Percentiles rank a stretch among this genome's conserved stretches.
Evolutionary conservation across 2,113 vertebrate species (phyloP).

Genomic region (Carassius auratus): DNA sequence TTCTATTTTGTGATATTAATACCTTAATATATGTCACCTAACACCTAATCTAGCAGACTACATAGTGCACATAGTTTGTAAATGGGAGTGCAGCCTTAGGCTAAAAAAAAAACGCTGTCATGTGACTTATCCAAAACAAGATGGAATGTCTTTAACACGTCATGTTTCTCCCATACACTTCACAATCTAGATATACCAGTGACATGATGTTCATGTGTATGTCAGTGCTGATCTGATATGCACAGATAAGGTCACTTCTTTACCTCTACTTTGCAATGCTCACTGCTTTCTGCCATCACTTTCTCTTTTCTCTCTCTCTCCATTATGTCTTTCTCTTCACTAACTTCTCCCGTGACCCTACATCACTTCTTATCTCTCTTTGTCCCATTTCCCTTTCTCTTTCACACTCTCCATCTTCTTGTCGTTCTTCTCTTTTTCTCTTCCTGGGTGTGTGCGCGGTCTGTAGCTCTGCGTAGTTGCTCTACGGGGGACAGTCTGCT

Average conservation of each 20-base stretch:
- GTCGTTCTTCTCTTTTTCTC: slow-evolving; percentile 61
- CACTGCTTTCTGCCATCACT: slow-evolving; percentile 37
- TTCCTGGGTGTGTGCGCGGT: slow-evolving; percentile 75
- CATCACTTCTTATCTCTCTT: slow-evolving; percentile 80
- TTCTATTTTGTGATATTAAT: background rate
- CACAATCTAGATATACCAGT: background rate
- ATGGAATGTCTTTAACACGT: background rate
- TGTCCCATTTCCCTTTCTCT: slow-evolving; percentile 80
- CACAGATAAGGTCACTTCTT: background rate
- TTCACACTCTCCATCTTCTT: slow-evolving; percentile 69
- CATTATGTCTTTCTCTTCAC: slow-evolving; percentile 63
- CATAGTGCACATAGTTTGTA: background rate
- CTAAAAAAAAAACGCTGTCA: background rate
- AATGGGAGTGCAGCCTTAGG: background rate
- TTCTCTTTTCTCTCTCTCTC: slow-evolving; percentile 20
- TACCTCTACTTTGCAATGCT: background rate
- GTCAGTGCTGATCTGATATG: background rate
- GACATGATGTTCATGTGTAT: background rate
- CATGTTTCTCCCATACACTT: background rate
- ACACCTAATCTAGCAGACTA: background rate
- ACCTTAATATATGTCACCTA: background rate
- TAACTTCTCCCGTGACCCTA: slow-evolving; percentile 78
- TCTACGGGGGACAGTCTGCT: slow-evolving; percentile 99
- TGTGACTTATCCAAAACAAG: background rate
- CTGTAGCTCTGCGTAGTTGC: slow-evolving; percentile 99